Evolutionary conservation across 1,140 invertebrate genomes (phyloP), one percentile per base, ranked within the genome.

Genomic region (Drosophila nannoptera): DNA sequence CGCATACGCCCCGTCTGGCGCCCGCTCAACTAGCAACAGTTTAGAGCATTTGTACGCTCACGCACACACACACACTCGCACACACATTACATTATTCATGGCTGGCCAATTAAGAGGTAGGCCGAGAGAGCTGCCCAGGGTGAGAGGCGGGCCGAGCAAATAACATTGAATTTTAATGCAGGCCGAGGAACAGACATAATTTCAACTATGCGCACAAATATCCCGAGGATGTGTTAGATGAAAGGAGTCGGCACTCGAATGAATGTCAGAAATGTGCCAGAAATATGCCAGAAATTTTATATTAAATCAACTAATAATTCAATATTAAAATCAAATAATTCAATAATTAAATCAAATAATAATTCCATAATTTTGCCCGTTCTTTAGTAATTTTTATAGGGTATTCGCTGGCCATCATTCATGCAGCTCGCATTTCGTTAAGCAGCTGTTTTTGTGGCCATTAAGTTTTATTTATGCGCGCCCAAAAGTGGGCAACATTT

Each of bases 381-480:
- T 22, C 22, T 22, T 22, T 22, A 22, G 3, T 22, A 22, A 22
- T 22, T 22, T 8, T 11, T 46, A 29, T 31, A 50, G 45, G 16
- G n/a, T 56, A 69, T 56, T 7, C 5, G 5, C 4, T 9, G 45
- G 67, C 46, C 40, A 22, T 22, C 22, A 22, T 22, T 22, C 22
- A 22, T 22, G 4, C 52, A 29, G 29, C 42, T 16, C 8, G 59
- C 67, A 61, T n/a, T n/a, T n/a, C n/a, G 45, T 36, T 55, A 69
- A 72, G 56, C 78, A 84, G 67, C 71, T 84, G 80, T 73, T 76
- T 76, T 63, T 73, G 66, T 56, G 64, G 80, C 73, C 76, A 80
- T 83, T 84, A 83, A 73, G 73, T 65, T 73, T 76, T 80, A 84
- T 84, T 83, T 84, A 83, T 84, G 75, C 64, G 72, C 78, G 31